Base-by-base conservation (phyloP, 1,140 invertebrate species). In the Drosophila triauraria region DNA sequence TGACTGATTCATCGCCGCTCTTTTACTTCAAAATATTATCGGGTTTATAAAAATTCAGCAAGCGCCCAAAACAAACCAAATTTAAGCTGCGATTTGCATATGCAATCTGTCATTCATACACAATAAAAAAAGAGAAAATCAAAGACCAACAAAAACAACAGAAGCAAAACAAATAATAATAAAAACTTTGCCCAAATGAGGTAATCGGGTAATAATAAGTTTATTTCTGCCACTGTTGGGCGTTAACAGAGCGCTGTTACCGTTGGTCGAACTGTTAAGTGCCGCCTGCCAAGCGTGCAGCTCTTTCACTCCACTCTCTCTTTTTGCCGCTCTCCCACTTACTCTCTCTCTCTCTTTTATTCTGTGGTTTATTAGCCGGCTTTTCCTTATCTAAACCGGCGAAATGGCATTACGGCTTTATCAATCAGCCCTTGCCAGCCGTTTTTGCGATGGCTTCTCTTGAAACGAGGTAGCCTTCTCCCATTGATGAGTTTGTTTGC, bases 131-230 rank as follows among this genome's bases (percentile, higher is more conserved):
- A 62, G 43, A 38, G 32, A 78, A 79, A 61, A 50, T 50, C 43
- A 47, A 61, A 50, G 43, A 42, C 60, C 40, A 47, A 38, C 48
- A 61, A 35, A 35, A 38, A 65, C 30, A 79, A 78, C 38, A 77
- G 72, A 46, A 76, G 63, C 67, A 60, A 46, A 79, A 65, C 63
- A 60, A 88, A 72, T 56, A 71, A 80, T 60, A 75, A 69, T 67
- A 63, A 80, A 80, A 85, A 78, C 32, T 63, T 83, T 91, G 82
- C 60, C 82, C 79, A 91, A 91, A 92, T 92, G 91, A 92, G 91
- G 91, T 92, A 92, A 92, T 91, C 91, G 84, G 75, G 74, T 91
- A 92, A 92, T 92, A 84, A 91, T 92, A 92, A 92, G 82, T 84
- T 57, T 80, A 71, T 88, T 79, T 83, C 27, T 54, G 72, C 27